These are phyloP conservation scores for Centropristis striata DNA, from an alignment of 2,113 vertebrate species.

Conservation along the genomic window DNA sequence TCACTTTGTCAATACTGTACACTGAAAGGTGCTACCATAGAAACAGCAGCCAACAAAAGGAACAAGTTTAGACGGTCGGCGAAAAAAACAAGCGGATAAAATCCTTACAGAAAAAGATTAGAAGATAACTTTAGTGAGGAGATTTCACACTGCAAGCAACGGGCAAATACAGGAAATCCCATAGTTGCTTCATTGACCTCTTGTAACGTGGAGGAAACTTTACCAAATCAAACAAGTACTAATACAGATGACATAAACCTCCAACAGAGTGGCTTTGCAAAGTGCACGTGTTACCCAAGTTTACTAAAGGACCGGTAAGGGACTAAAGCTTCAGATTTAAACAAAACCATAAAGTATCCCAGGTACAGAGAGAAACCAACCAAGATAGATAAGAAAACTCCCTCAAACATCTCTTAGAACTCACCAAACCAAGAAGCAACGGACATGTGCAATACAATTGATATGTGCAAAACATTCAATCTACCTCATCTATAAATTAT, in stretches of 20 bases:
- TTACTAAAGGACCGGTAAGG: background rate
- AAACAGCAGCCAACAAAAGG: background rate
- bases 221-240: conserved; percentile 12
- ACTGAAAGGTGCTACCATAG: background rate
- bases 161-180: background rate
- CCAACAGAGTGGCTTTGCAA: background rate
- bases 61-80: background rate
- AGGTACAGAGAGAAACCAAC: background rate
- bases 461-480: too few relatives aligned
- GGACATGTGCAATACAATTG: too few relatives aligned
- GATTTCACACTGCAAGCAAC: background rate
- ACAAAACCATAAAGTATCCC: background rate
- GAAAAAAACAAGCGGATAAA: background rate
- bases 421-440: background rate
- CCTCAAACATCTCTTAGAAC: background rate
- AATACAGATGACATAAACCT: background rate
- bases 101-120: background rate
- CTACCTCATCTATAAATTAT: too few relatives aligned
- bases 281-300: background rate
- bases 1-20: background rate
- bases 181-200: background rate
- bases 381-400: too few relatives aligned
- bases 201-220: background rate
- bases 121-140: background rate
- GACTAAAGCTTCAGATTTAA: too few relatives aligned